A percentile compares a stretch with the other conserved stretches of the same genome.
Evolutionary conservation across 2,113 vertebrate genomes (phyloP).

Genomic region (Corythornis cristatus): DNA sequence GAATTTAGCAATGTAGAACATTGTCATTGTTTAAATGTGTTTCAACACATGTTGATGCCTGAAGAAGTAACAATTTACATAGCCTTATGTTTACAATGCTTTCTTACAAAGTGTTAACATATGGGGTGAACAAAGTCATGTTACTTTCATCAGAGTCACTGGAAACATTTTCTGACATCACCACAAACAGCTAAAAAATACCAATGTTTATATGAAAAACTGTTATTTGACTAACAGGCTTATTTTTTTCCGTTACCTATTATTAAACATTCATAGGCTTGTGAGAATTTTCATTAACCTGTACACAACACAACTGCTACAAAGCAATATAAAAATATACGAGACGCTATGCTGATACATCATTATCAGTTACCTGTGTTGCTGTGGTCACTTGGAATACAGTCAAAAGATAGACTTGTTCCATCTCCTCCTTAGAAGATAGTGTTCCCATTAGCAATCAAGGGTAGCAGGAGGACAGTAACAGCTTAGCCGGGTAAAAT

Average conservation of each 20-base stretch:
- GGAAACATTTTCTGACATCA: not conserved
- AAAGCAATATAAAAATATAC: not conserved
- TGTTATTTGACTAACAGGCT: not conserved
- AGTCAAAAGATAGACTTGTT: not conserved
- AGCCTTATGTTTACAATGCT: not conserved
- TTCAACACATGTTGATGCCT: not conserved
- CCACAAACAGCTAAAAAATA: not conserved
- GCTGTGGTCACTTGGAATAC: not conserved
- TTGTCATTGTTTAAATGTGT: not conserved
- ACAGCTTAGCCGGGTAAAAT: not conserved
- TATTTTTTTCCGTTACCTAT: not conserved
- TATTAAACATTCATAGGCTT: not conserved
- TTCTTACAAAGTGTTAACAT: not conserved
- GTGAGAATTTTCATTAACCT: not conserved
- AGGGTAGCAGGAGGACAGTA: not conserved
- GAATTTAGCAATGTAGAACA: not conserved
- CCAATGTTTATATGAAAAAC: not conserved
- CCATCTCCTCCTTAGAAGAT: not conserved
- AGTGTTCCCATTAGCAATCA: not conserved
- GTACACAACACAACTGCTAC: not conserved
- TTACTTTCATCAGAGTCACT: not conserved
- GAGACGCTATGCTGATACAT: not conserved
- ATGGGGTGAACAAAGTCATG: not conserved
- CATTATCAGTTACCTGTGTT: slow-evolving; percentile 30
- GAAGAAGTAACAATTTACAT: not conserved